Evolutionary conservation across 2,888 invertebrate genomes (phyloP).

Genomic region (Dinocampus coccinellae): DNA sequence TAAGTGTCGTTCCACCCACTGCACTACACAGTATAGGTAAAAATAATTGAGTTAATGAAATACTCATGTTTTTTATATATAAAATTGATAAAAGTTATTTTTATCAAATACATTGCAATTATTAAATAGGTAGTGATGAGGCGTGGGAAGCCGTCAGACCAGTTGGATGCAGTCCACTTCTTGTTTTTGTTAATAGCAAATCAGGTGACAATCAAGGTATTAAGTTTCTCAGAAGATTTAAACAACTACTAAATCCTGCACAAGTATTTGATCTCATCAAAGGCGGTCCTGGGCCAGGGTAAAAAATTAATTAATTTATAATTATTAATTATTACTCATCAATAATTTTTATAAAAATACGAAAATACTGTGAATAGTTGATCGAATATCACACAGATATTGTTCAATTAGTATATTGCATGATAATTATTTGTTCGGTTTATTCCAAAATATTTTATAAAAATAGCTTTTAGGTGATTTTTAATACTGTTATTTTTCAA

Average conservation of each 20-base stretch:
- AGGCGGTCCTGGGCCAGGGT: slow-evolving; percentile 85
- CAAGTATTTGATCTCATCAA: slow-evolving; percentile 97
- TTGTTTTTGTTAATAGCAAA: slow-evolving; percentile 98
- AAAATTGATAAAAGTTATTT: background rate
- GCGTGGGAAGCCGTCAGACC: slow-evolving; percentile 87
- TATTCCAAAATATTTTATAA: background rate
- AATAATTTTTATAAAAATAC: background rate
- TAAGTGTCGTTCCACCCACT: slow-evolving; percentile 95
- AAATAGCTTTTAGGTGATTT: background rate
- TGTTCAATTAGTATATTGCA: background rate
- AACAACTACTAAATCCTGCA: slow-evolving; percentile 95
- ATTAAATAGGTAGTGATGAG: slow-evolving; percentile 78
- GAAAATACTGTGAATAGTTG: background rate
- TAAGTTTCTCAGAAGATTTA: slow-evolving; percentile 94
- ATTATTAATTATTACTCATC: background rate
- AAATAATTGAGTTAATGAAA: background rate
- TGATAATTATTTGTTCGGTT: background rate
- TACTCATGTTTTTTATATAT: background rate
- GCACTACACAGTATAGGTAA: slow-evolving; percentile 87
- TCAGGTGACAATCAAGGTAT: slow-evolving; percentile 98
- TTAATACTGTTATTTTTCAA: background rate
- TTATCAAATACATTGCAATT: slow-evolving; percentile 2
- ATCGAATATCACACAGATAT: background rate
- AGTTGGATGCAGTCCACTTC: slow-evolving; percentile 80
- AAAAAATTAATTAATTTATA: slow-evolving; percentile 64